Percentiles rank a stretch among this genome's conserved stretches.
Evolutionary conservation across 1,140 invertebrate genomes (phyloP).

Genomic region (Teleopsis dalmanni): DNA sequence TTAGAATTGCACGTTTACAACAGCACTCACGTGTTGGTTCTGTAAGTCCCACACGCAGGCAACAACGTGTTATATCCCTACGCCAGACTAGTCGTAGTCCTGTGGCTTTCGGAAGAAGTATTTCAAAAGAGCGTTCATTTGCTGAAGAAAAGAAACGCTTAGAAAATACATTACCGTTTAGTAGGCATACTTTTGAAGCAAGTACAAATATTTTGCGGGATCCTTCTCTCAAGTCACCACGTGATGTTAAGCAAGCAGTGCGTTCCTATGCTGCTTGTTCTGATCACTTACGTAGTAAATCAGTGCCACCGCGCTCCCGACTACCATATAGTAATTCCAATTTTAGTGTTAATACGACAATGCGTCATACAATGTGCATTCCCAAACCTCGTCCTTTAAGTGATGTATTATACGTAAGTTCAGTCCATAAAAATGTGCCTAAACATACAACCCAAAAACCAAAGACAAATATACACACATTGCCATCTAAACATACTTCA

Average conservation of each 20-base stretch:
- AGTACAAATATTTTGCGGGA: slow-evolving; percentile 41
- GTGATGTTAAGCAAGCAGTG: slow-evolving; percentile 53
- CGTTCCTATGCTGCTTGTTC: slow-evolving; percentile 42
- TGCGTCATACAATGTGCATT: slow-evolving; percentile 28
- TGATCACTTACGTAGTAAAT: slow-evolving; percentile 28
- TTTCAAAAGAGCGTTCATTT: slow-evolving; percentile 42
- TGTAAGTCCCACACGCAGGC: slow-evolving; percentile 24
- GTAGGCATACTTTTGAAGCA: slow-evolving; percentile 34
- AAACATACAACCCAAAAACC: too few relatives aligned
- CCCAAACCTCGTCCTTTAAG: slow-evolving; percentile 23
- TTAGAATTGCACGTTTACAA: slow-evolving; percentile 20
- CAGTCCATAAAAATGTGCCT: too few relatives aligned
- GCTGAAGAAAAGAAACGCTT: slow-evolving; percentile 42
- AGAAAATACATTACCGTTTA: slow-evolving; percentile 31
- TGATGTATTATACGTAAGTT: too few relatives aligned
- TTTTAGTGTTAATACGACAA: slow-evolving; percentile 26
- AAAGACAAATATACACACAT: too few relatives aligned
- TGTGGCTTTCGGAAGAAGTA: slow-evolving; percentile 39
- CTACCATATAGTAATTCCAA: slow-evolving; percentile 9
- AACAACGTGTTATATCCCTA: slow-evolving; percentile 20
- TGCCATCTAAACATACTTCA: slow-evolving; percentile 7
- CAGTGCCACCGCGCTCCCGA: slow-evolving; percentile 27
- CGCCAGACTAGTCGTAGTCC: slow-evolving; percentile 40
- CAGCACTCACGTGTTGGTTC: slow-evolving; percentile 27
- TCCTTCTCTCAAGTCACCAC: slow-evolving; percentile 52